Evolutionary conservation across 2,888 invertebrate species (phyloP), one percentile per base, ranked within the genome.

Genomic region (Drymonia ruficornis): DNA sequence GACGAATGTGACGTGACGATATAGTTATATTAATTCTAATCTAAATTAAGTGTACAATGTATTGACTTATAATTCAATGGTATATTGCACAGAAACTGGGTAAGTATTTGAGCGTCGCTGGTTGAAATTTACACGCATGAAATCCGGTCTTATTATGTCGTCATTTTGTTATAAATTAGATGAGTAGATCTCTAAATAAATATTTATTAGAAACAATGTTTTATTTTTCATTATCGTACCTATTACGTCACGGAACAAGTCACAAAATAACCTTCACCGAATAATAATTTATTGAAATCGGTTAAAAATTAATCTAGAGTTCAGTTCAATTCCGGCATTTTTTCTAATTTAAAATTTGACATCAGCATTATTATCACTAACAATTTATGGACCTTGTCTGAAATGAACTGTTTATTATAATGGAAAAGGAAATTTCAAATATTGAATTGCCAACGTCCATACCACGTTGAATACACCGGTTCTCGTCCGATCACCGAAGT

Each of bases 401-500:
- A n/a, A n/a, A n/a, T n/a, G n/a, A n/a, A n/a, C n/a, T n/a, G n/a
- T n/a, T n/a, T n/a, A n/a, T n/a, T n/a, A n/a, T n/a, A n/a, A n/a
- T n/a, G n/a, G n/a, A 11, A 16, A 42, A 11, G n/a, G 16, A 9
- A 42, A 42, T 12, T 16, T 42, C 18, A 16, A 38, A 16, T 18
- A 1, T 2, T 3, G 0, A 16, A 0, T 23, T 23, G 43, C 43
- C 43, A 44, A 44, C 77, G 83, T 83, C 82, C 85, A 86, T 83
- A 86, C 86, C 78, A 86, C 77, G 84, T 84, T 87, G 85, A 86
- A 84, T 62, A 83, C 85, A 85, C 86, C 85, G 85, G 84, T 85
- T 86, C 86, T 86, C 86, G 86, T 87, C 87, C 86, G 87, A 88
- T 87, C 87, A 88, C 87, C 86, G 87, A 86, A 86, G 86, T 86